A percentile compares a stretch with the other conserved stretches of the same genome.
Evolutionary conservation across 2,113 vertebrate species (phyloP).

Genomic region (Camelus bactrianus): DNA sequence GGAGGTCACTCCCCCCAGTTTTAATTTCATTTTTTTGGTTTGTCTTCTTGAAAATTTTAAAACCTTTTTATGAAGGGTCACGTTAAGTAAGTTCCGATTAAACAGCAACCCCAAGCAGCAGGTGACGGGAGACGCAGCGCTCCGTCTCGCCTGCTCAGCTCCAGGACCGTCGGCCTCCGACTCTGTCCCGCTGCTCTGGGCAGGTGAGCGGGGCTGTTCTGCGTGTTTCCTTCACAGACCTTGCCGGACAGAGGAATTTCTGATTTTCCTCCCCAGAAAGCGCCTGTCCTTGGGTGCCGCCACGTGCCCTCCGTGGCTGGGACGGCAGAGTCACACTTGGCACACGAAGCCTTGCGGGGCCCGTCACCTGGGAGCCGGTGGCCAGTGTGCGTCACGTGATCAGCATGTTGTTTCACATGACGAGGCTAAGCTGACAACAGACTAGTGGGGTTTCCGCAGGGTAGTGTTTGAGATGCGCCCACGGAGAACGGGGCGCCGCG

Average conservation of each 20-base stretch:
- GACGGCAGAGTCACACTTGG: rapidly evolving
- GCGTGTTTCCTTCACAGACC: rapidly evolving
- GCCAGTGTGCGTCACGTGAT: rapidly evolving
- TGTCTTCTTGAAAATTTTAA: conserved; percentile 81
- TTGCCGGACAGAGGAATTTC: rapidly evolving
- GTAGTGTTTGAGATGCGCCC: rapidly evolving
- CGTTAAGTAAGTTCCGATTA: conserved; percentile 7
- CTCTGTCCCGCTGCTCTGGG: rapidly evolving
- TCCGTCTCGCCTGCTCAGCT: rapidly evolving
- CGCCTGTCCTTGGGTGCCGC: too few species aligned
- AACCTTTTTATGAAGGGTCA: conserved; percentile 67
- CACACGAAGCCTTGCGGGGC: background rate
- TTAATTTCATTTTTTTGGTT: conserved; percentile 81
- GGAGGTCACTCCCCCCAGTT: conserved; percentile 71
- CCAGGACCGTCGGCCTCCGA: rapidly evolving
- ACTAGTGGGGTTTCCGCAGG: rapidly evolving
- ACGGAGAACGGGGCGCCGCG: rapidly evolving
- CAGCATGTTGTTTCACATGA: background rate
- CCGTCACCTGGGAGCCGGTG: background rate
- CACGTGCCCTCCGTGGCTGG: rapidly evolving
- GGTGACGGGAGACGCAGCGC: rapidly evolving
- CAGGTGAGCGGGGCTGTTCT: rapidly evolving
- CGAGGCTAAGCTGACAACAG: background rate
- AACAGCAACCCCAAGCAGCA: rapidly evolving
- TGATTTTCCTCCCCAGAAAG: background rate